phyloP scores from a whole-genome alignment of 2,113 vertebrate genomes.

The Stegostoma tigrinum region DNA sequence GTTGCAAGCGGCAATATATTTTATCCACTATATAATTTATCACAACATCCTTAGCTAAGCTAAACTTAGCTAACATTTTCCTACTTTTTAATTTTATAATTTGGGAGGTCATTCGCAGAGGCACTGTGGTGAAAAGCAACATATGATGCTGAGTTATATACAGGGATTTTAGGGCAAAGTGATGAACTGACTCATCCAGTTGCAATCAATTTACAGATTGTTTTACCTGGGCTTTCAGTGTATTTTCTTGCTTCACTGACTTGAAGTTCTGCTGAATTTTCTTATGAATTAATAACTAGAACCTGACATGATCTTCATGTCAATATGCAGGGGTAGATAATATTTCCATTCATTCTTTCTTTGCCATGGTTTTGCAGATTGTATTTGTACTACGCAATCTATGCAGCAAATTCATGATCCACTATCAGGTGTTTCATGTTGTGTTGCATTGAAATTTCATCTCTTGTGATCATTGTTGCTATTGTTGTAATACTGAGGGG shows the following conservation, averaged over 20 bases:
- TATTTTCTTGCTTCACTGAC: not conserved
- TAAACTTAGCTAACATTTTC: not conserved
- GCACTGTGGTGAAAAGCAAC: not conserved
- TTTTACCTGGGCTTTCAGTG: not conserved
- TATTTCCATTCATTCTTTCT: not conserved
- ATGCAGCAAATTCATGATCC: not conserved
- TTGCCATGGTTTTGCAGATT: not conserved
- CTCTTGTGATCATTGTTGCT: not conserved
- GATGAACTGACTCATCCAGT: not conserved
- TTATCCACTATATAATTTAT: not conserved
- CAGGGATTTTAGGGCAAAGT: not conserved
- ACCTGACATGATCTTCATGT: not conserved
- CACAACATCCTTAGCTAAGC: not conserved
- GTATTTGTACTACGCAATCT: not conserved
- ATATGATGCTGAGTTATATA: not conserved
- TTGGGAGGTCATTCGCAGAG: not conserved
- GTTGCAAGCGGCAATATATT: not conserved
- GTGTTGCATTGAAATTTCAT: not conserved
- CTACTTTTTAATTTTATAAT: not conserved
- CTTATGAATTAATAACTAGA: not conserved
- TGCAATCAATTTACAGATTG: constrained; percentile 11
- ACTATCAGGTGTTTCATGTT: not conserved
- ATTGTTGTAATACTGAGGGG: too few species aligned
- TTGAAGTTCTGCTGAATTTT: not conserved
- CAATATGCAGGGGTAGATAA: not conserved